Conservation (phyloP, 2,113 vertebrate species). For the Sturnus vulgaris region DNA sequence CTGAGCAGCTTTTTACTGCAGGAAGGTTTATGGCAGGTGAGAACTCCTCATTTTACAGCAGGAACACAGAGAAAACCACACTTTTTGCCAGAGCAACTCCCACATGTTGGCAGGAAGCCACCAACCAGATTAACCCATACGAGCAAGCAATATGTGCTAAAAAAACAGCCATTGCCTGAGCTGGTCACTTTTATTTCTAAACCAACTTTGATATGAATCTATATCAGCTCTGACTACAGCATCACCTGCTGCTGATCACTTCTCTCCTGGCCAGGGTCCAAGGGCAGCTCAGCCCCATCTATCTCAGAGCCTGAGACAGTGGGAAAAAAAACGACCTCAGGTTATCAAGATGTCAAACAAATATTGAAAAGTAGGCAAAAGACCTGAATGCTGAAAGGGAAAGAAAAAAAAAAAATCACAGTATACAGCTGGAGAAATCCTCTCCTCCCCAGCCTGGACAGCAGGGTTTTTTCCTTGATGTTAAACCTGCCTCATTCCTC, state of each 20-base stretch:
- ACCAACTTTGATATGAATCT: not conserved
- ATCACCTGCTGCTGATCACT: not conserved
- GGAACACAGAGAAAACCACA: not conserved
- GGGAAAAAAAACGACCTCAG: not conserved
- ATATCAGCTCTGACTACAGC: not conserved
- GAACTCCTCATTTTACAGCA: not conserved
- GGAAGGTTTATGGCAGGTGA: conserved; percentile 41
- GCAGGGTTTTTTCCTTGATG: not conserved
- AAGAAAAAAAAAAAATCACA: rapidly evolving
- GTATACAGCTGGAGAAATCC: not conserved
- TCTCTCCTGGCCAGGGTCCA: not conserved
- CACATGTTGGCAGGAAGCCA: not conserved
- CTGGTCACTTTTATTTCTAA: not conserved
- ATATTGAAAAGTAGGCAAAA: not conserved
- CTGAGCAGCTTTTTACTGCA: conserved; percentile 19
- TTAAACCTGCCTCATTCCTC: not conserved
- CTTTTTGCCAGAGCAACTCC: conserved; percentile 14
- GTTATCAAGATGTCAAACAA: not conserved
- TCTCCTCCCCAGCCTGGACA: not conserved
- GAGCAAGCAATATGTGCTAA: not conserved
- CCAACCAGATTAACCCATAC: not conserved
- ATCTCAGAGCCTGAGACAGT: not conserved
- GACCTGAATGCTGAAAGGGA: not conserved
- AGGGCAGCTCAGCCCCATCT: not conserved
- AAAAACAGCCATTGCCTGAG: not conserved